Percentiles rank a stretch among this genome's conserved stretches.
phyloP scores from a whole-genome alignment of 2,113 vertebrate genomes.

The Turdus rufiventris region DNA sequence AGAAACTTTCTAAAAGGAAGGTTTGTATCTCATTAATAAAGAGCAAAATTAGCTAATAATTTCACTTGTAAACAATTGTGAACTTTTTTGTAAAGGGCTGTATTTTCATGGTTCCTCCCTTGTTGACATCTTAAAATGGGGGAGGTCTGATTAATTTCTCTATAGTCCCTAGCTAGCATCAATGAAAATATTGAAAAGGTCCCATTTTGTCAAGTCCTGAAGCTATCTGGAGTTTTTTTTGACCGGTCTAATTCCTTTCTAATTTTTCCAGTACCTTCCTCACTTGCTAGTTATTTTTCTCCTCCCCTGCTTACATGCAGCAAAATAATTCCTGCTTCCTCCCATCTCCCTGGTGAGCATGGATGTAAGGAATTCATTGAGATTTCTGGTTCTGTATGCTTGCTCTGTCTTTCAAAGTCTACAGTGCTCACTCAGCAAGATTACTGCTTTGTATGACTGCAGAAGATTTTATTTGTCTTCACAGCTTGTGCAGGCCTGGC shows the following conservation, averaged over 20 bases:
- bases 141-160: background rate
- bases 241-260: background rate
- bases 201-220: background rate
- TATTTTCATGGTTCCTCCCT: background rate
- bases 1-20: background rate
- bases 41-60: background rate
- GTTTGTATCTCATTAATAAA: background rate
- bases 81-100: background rate
- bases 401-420: constrained; percentile 5
- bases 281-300: background rate
- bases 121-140: background rate
- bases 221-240: background rate
- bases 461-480: constrained; percentile 41
- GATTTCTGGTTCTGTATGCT: background rate
- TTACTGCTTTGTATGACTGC: constrained; percentile 8
- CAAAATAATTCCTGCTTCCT: background rate
- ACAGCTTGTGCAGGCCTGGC: background rate
- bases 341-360: background rate
- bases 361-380: background rate
- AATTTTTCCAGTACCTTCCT: background rate
- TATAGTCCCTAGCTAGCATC: background rate
- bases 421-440: background rate
- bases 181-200: background rate
- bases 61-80: background rate
- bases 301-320: background rate